These are phyloP conservation scores for Thripadectes ignobilis DNA, from an alignment of 2,797 vertebrate species.

Conservation along the genomic window DNA sequence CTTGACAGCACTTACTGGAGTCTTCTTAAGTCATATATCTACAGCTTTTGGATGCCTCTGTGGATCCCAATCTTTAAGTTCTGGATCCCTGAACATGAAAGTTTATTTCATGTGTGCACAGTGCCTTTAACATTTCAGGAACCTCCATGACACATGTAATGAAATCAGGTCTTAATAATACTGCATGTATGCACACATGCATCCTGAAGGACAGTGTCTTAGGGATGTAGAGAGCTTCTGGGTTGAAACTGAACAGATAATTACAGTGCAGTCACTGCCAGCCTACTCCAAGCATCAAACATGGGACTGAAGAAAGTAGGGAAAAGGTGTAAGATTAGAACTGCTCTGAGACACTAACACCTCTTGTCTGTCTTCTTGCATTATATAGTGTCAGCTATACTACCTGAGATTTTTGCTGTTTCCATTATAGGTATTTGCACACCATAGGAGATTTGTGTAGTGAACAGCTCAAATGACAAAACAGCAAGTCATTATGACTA, in stretches of 20 bases:
- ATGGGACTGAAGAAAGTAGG: neutral
- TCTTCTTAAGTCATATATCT: neutral
- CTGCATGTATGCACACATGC: neutral
- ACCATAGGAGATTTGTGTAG: neutral
- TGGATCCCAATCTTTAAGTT: neutral
- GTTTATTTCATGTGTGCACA: neutral
- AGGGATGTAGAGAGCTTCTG: accelerated
- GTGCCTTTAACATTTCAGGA: neutral
- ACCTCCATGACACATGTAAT: neutral
- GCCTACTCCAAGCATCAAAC: neutral
- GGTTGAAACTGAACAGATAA: neutral
- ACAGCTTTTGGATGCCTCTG: neutral
- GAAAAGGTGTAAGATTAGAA: neutral
- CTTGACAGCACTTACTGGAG: neutral
- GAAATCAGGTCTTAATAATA: neutral
- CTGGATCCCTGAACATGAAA: neutral
- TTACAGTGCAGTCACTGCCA: neutral
- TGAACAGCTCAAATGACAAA: neutral
- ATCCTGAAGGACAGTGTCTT: neutral
- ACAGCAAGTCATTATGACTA: neutral
- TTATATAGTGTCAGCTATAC: neutral
- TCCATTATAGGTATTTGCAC: neutral
- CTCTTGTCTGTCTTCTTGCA: neutral
- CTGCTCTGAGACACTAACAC: neutral
- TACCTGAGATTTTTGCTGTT: neutral